Base-by-base conservation (phyloP, 2,797 vertebrate species). In the Betta splendens region DNA sequence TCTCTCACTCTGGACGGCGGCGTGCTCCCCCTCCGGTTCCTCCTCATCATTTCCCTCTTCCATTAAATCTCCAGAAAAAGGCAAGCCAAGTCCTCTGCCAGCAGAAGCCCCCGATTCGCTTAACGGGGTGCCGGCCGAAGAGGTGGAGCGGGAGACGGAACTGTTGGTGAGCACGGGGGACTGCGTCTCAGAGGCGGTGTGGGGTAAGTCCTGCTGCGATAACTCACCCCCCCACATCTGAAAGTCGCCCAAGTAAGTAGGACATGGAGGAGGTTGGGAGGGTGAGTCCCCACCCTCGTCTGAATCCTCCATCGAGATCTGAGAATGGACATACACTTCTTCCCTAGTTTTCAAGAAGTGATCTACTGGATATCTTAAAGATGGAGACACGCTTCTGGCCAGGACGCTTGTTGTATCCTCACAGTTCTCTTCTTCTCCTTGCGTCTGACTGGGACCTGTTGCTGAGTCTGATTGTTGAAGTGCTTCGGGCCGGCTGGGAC, bases 251-350 rank as follows among this genome's bases (percentile, higher is more conserved):
- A 84, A 28, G 29, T 81, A 75, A 12, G 75, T 43, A 13, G 76
- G 69, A 39, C 73, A 74, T 6, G 50, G 36, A 29, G 72, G 42
- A 36, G 71, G 50, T 23, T 72, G 66, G 16, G 66, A 70, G 7
- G 83, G 85, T 5, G 87, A 87, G 54, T 78, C 82, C 5, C 75
- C 80, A 37, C 87, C 81, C 29, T 91, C 89, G 31, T 91, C 90
- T 5, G 90, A 90, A 51, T 91, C 89, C 59, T 91, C 91, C 87
- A 91, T 87, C 12, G 90, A 92, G 54, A 91, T 91, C 40, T 91
- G 88, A 22, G 91, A 91, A 69, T 80, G 87, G 42, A 91, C 91
- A 49, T 90, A 91, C n/a, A 90, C 72, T 18, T 91, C 89, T 52
- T 92, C 89, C 64, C 85, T 87, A 47, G 86, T 82, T 85, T 88